These are phyloP conservation scores for Cordilura impudica DNA, from an alignment of 2,888 invertebrate genomes.

Conservation along the genomic window DNA sequence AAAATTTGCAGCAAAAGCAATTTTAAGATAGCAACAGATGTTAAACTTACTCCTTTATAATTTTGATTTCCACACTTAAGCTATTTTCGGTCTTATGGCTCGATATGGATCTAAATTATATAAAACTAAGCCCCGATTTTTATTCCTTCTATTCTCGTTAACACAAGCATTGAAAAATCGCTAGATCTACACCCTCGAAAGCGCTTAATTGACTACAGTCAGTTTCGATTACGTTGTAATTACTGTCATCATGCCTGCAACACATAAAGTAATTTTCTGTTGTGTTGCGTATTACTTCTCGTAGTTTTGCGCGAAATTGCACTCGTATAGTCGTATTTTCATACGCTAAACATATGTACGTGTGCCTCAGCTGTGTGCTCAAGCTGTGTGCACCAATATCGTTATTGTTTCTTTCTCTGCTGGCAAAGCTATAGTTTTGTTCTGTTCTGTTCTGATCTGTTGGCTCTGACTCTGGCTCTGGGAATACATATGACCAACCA, in stretches of 20 bases:
- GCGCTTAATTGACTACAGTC: too few species aligned
- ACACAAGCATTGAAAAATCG: too few species aligned
- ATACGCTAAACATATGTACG: conserved; percentile 1
- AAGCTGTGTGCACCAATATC: conserved; percentile 25
- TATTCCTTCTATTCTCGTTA: too few species aligned
- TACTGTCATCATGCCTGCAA: conserved; percentile 49
- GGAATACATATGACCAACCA: background rate
- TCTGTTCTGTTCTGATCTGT: too few species aligned
- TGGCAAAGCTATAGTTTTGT: background rate
- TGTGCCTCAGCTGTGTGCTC: background rate
- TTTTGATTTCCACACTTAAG: too few species aligned
- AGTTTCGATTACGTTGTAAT: conserved; percentile 41
- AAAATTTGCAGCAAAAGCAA: too few species aligned
- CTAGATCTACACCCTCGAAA: conserved; percentile 7
- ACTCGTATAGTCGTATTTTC: conserved; percentile 2
- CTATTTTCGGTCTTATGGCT: too few species aligned
- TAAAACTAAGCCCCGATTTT: too few species aligned
- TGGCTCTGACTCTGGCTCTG: too few species aligned
- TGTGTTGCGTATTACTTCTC: conserved; percentile 18
- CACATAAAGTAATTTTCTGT: conserved; percentile 33
- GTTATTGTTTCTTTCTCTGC: background rate
- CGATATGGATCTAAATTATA: too few species aligned
- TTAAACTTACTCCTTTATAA: too few species aligned
- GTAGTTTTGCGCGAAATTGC: background rate
- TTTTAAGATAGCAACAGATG: too few species aligned